phyloP scores from a whole-genome alignment of 64 coral and sea anemone genomes.

The Montipora sp. region DNA sequence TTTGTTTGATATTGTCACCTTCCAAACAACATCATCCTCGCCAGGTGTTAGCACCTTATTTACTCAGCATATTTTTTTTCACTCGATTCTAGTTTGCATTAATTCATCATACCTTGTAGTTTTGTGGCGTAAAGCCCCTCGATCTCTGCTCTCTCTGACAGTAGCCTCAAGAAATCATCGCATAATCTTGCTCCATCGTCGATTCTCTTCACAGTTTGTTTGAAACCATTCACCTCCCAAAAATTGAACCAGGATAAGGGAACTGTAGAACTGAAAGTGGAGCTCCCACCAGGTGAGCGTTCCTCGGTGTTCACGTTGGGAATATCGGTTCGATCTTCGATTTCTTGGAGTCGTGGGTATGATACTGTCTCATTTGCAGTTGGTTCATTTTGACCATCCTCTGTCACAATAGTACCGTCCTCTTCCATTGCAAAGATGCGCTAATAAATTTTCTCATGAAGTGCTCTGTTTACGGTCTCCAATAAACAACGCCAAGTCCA shows the following conservation, averaged over 20 bases:
- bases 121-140: constrained; percentile 78
- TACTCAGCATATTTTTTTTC: neutral
- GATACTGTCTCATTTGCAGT: neutral
- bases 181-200: constrained; percentile 93
- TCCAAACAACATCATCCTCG: neutral
- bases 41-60: neutral
- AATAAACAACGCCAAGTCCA: neutral
- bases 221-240: constrained; percentile 89
- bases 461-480: neutral
- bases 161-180: constrained; percentile 89
- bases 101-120: constrained; percentile 64
- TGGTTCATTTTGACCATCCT: neutral
- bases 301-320: neutral
- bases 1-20: neutral
- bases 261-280: neutral
- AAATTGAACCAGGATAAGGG: constrained; percentile 61
- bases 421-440: neutral
- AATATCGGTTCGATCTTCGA: constrained; percentile 19
- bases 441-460: neutral
- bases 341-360: constrained; percentile 12
- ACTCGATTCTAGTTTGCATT: too few species aligned
- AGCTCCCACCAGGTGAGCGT: neutral
- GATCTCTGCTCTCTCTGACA: constrained; percentile 87
- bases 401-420: neutral
- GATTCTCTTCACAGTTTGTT: constrained; percentile 84